These are phyloP conservation scores for Rugalucina vietnamica DNA, from an alignment of 2,888 invertebrate genomes.

Conservation along the genomic window DNA sequence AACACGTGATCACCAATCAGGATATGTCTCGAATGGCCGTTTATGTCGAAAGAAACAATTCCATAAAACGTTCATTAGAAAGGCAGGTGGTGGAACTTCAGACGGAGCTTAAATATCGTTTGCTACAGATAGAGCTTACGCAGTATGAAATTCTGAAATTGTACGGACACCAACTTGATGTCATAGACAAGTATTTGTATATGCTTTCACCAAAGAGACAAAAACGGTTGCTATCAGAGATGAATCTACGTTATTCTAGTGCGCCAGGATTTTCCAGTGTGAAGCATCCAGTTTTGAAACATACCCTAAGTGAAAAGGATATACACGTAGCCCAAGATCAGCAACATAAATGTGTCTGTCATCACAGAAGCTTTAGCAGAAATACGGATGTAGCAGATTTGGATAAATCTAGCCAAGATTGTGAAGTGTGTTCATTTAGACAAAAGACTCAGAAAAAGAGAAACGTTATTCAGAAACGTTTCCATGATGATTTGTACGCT, in stretches of 20 bases:
- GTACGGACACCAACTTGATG: neutral
- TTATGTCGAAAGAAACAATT: slow-evolving; percentile 1
- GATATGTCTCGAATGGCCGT: slow-evolving; percentile 10
- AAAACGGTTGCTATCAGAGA: neutral
- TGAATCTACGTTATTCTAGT: neutral
- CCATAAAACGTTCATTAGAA: neutral
- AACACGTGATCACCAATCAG: neutral
- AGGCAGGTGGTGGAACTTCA: neutral
- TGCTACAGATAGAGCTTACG: neutral
- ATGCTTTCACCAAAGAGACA: neutral
- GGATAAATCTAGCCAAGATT: neutral
- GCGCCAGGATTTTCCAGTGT: neutral
- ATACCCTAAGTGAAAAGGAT: neutral
- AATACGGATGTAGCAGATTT: neutral
- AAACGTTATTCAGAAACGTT: no score
- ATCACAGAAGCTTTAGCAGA: no score
- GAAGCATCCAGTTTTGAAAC: neutral
- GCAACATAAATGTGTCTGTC: neutral
- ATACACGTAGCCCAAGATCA: neutral
- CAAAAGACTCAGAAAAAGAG: neutral
- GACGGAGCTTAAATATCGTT: neutral
- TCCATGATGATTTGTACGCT: no score
- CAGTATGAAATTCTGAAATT: neutral
- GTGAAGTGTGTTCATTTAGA: neutral
- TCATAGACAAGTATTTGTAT: neutral